phyloP scores from a whole-genome alignment of 2,888 invertebrate species.

The Neocrepidodera transversa region DNA sequence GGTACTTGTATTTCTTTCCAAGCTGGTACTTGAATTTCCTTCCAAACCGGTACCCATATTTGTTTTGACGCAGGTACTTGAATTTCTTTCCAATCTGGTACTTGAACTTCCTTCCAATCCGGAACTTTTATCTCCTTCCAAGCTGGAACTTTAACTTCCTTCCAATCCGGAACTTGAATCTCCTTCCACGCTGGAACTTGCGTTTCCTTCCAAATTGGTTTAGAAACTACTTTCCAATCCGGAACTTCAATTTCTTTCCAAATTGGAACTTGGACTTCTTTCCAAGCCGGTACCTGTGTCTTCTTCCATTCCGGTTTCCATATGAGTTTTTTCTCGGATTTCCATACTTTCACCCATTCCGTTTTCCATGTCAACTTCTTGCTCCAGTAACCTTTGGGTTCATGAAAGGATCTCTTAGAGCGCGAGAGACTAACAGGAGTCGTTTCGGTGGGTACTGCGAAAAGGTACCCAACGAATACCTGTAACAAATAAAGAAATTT shows the following conservation, averaged over 20 bases:
- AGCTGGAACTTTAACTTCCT: slow-evolving; percentile 72
- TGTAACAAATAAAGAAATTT: slow-evolving; percentile 53
- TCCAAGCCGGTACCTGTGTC: slow-evolving; percentile 68
- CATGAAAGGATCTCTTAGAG: slow-evolving; percentile 66
- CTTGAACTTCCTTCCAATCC: slow-evolving; percentile 73
- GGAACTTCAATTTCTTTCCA: slow-evolving; percentile 84
- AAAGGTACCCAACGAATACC: slow-evolving; percentile 67
- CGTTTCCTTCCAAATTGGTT: slow-evolving; percentile 80
- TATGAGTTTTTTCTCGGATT: slow-evolving; percentile 74
- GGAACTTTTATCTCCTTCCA: slow-evolving; percentile 77
- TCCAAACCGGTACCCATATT: slow-evolving; percentile 69
- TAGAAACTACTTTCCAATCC: slow-evolving; percentile 76
- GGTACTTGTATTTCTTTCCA: slow-evolving; percentile 66
- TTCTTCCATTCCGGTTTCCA: slow-evolving; percentile 81
- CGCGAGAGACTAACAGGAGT: slow-evolving; percentile 61
- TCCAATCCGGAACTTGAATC: slow-evolving; percentile 76
- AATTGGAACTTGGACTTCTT: slow-evolving; percentile 74
- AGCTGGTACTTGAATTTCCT: slow-evolving; percentile 70
- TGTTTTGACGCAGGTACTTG: slow-evolving; percentile 72
- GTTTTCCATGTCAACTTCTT: slow-evolving; percentile 86
- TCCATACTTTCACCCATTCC: slow-evolving; percentile 80
- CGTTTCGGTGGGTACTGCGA: slow-evolving; percentile 60
- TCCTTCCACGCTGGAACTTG: slow-evolving; percentile 82
- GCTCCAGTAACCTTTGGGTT: slow-evolving; percentile 78
- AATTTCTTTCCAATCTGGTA: slow-evolving; percentile 70